Conservation (phyloP, 2,113 vertebrate species). For the Elephas maximus region DNA sequence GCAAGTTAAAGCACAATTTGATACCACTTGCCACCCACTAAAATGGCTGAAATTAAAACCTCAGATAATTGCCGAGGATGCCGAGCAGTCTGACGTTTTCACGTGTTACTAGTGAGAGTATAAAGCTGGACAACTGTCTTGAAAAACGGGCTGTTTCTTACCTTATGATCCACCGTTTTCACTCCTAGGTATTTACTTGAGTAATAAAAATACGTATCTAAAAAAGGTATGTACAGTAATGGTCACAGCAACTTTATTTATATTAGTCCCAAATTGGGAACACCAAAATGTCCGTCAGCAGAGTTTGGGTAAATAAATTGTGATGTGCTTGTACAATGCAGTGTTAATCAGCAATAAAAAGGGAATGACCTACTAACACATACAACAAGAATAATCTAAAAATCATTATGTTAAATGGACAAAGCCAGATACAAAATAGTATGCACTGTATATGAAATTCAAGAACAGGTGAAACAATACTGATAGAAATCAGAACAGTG, state of each 20-base stretch:
- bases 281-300: not conserved
- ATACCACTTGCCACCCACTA: not conserved
- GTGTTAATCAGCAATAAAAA: not conserved
- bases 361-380: not conserved
- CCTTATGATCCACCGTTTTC: not conserved
- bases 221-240: not conserved
- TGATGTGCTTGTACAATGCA: not conserved
- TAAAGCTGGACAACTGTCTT: not conserved
- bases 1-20: not conserved
- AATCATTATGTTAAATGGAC: not conserved
- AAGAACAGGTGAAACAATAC: not conserved
- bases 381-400: not conserved
- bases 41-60: conserved; percentile 19
- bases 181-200: not conserved
- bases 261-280: not conserved
- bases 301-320: not conserved
- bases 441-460: not conserved
- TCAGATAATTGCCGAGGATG: not conserved
- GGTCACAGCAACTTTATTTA: not conserved
- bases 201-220: not conserved
- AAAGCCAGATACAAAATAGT: not conserved
- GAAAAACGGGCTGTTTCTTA: not conserved
- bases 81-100: not conserved
- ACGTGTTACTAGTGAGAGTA: not conserved
- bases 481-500: not conserved